A percentile compares a stretch with the other conserved stretches of the same genome.
Evolutionary conservation across 2,888 invertebrate genomes (phyloP).

Genomic region (Leptinotarsa juncta): DNA sequence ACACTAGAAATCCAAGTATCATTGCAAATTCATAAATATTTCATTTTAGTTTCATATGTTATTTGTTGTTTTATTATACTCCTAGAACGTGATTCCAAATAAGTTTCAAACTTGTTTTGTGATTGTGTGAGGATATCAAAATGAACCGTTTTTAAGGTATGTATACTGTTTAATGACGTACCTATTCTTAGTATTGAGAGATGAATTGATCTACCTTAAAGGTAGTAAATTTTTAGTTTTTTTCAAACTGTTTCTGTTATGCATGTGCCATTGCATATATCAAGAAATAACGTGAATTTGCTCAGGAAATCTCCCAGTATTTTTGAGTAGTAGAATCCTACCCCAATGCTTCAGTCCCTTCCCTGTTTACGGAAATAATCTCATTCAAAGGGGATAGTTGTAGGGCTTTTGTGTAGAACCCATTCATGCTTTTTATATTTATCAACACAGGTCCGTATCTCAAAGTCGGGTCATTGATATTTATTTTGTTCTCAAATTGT

Average conservation of each 20-base stretch:
- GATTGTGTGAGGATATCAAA: slow-evolving; percentile 36
- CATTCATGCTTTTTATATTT: background rate
- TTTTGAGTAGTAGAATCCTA: background rate
- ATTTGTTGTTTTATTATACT: slow-evolving; percentile 12
- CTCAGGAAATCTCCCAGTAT: background rate
- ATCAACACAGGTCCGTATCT: background rate
- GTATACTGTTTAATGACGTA: slow-evolving; percentile 17
- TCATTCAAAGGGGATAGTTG: background rate
- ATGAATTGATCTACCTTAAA: background rate
- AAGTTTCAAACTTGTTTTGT: slow-evolving; percentile 36
- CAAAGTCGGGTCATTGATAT: background rate
- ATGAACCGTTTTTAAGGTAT: slow-evolving; percentile 33
- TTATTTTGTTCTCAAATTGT: background rate
- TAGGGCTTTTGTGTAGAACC: background rate
- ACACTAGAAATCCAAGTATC: background rate
- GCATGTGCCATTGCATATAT: too few species aligned
- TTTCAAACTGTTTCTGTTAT: too few species aligned
- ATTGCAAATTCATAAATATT: background rate
- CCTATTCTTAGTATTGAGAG: background rate
- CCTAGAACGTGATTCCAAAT: slow-evolving; percentile 1
- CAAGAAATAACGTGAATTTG: too few species aligned
- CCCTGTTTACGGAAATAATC: slow-evolving; percentile 4
- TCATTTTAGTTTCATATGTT: background rate
- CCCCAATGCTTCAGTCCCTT: background rate
- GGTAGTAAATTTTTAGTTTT: too few species aligned